Conservation (phyloP, 1,140 invertebrate species). For the Mesaphorura yosii region DNA sequence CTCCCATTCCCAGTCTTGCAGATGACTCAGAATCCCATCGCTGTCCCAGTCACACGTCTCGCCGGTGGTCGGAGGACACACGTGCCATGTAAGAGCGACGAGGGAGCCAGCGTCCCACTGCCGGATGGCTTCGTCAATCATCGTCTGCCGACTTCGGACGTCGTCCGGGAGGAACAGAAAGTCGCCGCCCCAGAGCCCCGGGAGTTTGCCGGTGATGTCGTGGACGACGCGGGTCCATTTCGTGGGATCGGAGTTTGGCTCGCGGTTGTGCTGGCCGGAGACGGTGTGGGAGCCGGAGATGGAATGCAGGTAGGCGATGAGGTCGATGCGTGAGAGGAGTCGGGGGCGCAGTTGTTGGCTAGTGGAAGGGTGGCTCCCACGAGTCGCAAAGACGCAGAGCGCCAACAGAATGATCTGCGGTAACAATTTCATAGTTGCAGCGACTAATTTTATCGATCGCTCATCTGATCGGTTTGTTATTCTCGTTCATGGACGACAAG, state of each 20-base stretch:
- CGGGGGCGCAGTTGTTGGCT: too few relatives aligned
- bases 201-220: conserved; percentile 14
- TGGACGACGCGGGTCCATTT: conserved; percentile 13
- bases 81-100: conserved; percentile 16
- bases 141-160: conserved; percentile 10
- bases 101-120: conserved; percentile 20
- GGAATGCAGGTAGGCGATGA: conserved; percentile 7
- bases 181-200: conserved; percentile 18
- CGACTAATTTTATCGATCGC: too few relatives aligned
- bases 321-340: too few relatives aligned
- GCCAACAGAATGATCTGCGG: too few relatives aligned
- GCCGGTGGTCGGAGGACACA: conserved; percentile 14
- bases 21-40: conserved; percentile 1
- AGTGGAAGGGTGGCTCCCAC: too few relatives aligned
- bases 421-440: too few relatives aligned
- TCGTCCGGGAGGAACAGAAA: conserved; percentile 20
- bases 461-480: too few relatives aligned
- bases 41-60: conserved; percentile 21
- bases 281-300: conserved; percentile 17
- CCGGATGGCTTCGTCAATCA: conserved; percentile 16
- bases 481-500: too few relatives aligned
- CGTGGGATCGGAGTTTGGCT: conserved; percentile 18
- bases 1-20: conserved; percentile 14
- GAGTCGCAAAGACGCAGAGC: too few relatives aligned
- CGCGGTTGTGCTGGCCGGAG: conserved; percentile 19